Evolutionary conservation across 2,113 vertebrate species (phyloP).

Genomic region (Zapus hudsonius): DNA sequence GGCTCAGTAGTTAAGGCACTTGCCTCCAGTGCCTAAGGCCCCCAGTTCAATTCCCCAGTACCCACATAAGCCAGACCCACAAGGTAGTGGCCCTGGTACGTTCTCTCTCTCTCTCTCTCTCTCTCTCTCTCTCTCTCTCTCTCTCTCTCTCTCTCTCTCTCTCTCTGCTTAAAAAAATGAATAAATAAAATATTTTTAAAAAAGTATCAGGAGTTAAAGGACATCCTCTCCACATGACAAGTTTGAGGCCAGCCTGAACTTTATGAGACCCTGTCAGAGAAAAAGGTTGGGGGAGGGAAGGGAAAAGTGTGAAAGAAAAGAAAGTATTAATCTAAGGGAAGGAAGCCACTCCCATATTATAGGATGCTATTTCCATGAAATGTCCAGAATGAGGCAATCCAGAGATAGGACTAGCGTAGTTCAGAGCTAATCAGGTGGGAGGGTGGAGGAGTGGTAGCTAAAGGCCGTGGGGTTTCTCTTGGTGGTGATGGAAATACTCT

Average conservation of each 20-base stretch:
- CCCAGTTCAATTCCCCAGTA: no score
- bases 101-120: no score
- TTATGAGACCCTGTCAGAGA: not conserved
- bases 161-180: no score
- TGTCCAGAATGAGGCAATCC: not conserved
- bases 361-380: not conserved
- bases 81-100: no score
- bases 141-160: no score
- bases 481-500: not conserved
- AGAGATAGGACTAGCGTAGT: not conserved
- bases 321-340: not conserved
- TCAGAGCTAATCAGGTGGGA: not conserved
- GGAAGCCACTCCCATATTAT: not conserved
- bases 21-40: no score
- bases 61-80: no score
- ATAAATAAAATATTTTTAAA: no score
- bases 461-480: not conserved
- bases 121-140: no score
- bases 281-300: not conserved
- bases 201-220: not conserved
- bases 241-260: not conserved
- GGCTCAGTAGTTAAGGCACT: no score
- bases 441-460: not conserved
- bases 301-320: not conserved
- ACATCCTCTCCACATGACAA: no score